phyloP scores from a whole-genome alignment of 2,888 invertebrate genomes.

The Cataglyphis rosenhaueri region DNA sequence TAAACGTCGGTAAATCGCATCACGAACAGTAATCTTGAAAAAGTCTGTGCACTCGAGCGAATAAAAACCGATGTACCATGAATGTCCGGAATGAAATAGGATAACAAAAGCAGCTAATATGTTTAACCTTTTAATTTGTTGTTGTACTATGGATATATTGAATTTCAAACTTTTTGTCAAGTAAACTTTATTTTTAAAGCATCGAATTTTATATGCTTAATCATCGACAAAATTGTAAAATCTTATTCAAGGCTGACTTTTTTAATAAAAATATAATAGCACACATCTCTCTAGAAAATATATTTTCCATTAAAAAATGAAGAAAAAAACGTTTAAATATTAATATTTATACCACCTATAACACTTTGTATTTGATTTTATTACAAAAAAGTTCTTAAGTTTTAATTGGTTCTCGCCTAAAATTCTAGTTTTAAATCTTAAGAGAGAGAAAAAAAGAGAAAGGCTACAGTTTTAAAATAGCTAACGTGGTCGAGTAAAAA shows the following conservation, averaged over 20 bases:
- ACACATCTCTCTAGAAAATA: background rate
- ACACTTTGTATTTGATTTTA: background rate
- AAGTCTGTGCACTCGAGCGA: conserved; percentile 28
- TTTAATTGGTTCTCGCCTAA: background rate
- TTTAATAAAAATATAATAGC: background rate
- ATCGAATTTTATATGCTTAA: background rate
- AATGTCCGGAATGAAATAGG: conserved; percentile 26
- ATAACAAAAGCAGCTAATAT: conserved; percentile 20
- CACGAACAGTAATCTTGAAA: conserved; percentile 41
- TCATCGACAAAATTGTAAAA: conserved; percentile 16
- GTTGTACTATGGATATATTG: conserved; percentile 14
- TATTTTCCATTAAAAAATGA: background rate
- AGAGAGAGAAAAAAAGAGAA: background rate
- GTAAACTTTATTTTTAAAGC: conserved; percentile 11
- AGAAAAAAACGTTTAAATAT: background rate
- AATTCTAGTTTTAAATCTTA: background rate
- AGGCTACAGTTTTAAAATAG: background rate
- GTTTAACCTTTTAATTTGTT: conserved; percentile 15
- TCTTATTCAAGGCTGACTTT: background rate
- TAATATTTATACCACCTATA: background rate
- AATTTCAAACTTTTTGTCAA: conserved; percentile 22
- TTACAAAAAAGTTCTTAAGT: background rate
- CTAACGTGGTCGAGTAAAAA: conserved; percentile 3
- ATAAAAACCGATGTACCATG: conserved; percentile 24
- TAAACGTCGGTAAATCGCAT: conserved; percentile 43